These are phyloP conservation scores for Syngnathus scovelli DNA, from an alignment of 2,113 vertebrate species.

Conservation along the genomic window DNA sequence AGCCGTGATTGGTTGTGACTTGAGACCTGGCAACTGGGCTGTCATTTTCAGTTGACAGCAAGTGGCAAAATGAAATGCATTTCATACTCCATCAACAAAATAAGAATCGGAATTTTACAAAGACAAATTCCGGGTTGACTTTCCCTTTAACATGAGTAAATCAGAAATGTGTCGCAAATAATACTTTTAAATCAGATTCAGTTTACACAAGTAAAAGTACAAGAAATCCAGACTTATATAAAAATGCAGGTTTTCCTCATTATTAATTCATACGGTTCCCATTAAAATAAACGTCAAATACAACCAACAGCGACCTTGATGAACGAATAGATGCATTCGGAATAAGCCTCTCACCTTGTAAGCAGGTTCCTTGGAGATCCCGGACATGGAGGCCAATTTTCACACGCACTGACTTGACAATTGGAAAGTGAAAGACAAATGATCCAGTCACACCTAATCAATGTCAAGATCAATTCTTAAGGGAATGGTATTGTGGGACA, in stretches of 20 bases:
- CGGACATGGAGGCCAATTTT: neutral
- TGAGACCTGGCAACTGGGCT: too few relatives aligned
- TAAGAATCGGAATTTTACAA: too few relatives aligned
- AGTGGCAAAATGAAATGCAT: too few relatives aligned
- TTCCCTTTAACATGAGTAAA: neutral
- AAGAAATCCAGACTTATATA: too few relatives aligned
- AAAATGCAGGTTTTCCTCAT: too few relatives aligned
- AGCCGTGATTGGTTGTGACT: too few relatives aligned
- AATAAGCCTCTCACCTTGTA: neutral
- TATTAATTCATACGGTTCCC: neutral
- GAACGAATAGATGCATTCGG: neutral
- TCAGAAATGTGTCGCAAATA: neutral
- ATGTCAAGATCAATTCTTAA: conserved; percentile 14
- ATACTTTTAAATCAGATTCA: neutral
- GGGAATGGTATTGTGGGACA: conserved; percentile 8
- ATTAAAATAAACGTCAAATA: neutral
- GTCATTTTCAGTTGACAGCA: too few relatives aligned
- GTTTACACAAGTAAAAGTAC: too few relatives aligned
- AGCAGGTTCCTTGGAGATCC: too few relatives aligned
- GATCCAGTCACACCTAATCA: neutral
- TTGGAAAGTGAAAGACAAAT: neutral
- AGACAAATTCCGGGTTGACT: too few relatives aligned
- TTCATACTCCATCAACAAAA: too few relatives aligned
- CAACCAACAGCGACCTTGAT: neutral
- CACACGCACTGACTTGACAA: neutral